Conservation (phyloP, 2,888 invertebrate genomes). For the Oscheius onirici region DNA sequence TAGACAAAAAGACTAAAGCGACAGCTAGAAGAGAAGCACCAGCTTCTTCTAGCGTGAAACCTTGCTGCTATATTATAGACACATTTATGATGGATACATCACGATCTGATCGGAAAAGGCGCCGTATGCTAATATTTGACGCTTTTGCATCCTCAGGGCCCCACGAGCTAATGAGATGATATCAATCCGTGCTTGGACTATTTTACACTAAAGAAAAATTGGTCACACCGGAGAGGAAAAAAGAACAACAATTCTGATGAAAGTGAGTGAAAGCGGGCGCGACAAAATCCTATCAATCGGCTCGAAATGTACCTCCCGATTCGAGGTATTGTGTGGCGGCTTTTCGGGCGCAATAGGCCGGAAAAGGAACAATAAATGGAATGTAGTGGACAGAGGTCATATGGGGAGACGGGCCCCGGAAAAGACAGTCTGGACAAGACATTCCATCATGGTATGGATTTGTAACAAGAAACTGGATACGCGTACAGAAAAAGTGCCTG, state of each 20-base stretch:
- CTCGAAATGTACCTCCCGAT: constrained; percentile 28
- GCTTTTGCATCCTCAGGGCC: constrained; percentile 13
- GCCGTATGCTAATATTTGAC: constrained; percentile 33
- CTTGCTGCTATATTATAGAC: background rate
- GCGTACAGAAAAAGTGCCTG: constrained; percentile 11
- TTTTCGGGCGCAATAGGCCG: constrained; percentile 30
- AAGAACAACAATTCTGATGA: background rate
- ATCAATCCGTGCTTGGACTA: constrained; percentile 15
- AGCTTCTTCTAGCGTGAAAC: too few relatives aligned
- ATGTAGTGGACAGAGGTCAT: constrained; percentile 26
- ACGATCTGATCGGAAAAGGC: constrained; percentile 26
- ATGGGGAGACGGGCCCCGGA: background rate
- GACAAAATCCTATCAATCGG: constrained; percentile 29
- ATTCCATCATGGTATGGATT: constrained; percentile 1
- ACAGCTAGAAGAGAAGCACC: background rate
- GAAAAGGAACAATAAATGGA: constrained; percentile 30
- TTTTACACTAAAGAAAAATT: constrained; percentile 8
- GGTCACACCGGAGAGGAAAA: background rate
- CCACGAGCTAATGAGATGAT: constrained; percentile 26
- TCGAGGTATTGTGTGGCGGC: constrained; percentile 20
- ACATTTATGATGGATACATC: constrained; percentile 27
- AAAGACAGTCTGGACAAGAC: background rate
- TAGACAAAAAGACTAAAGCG: background rate
- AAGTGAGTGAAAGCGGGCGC: background rate
- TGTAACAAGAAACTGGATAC: constrained; percentile 22